Conservation (phyloP, 2,888 invertebrate genomes). For the Sipha maydis region DNA sequence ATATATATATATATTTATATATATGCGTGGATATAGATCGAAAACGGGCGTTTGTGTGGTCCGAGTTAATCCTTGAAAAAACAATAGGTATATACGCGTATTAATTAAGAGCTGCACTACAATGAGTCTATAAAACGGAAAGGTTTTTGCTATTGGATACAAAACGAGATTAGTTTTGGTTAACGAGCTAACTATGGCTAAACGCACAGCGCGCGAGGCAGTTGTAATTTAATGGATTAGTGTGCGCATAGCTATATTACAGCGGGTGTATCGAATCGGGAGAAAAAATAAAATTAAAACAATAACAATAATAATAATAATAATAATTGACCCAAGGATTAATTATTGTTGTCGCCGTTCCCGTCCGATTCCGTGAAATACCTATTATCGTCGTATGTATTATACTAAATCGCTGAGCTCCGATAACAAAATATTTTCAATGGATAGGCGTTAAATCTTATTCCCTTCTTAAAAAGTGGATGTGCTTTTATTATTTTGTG, state of each 20-base stretch:
- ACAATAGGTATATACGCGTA: background rate
- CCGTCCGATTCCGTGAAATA: background rate
- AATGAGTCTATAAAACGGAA: background rate
- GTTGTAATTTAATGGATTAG: background rate
- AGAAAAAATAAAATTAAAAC: background rate
- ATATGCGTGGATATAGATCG: too few relatives aligned
- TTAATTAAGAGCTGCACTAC: background rate
- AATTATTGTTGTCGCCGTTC: background rate
- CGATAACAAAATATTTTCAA: background rate
- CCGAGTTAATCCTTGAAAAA: constrained; percentile 32
- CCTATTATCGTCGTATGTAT: background rate
- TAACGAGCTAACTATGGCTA: background rate
- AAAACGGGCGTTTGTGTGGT: too few relatives aligned
- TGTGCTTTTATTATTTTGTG: background rate
- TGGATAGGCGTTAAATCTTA: background rate
- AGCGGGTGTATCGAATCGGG: background rate
- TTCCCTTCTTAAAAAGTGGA: background rate
- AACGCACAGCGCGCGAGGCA: background rate
- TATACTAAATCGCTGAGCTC: background rate
- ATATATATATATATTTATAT: too few relatives aligned
- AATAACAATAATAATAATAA: too few relatives aligned
- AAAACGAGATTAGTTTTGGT: constrained; percentile 29
- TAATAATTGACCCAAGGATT: background rate
- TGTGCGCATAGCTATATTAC: background rate
- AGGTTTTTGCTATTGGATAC: constrained; percentile 9